Percentiles rank a stretch among this genome's conserved stretches.
Conservation (phyloP, 2,113 vertebrate genomes). For the Engraulis encrasicolus region DNA sequence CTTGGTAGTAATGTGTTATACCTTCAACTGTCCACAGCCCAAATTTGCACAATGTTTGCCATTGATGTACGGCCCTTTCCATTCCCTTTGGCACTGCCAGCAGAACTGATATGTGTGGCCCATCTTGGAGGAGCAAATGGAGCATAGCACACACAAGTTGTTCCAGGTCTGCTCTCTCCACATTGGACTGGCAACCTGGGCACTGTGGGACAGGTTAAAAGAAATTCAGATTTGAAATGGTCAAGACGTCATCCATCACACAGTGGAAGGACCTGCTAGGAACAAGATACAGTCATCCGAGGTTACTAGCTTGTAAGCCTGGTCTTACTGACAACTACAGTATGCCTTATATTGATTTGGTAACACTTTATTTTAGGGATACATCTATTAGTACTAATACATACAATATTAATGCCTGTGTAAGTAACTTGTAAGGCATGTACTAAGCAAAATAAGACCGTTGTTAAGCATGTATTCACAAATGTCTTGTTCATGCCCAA, state of each 20-base stretch:
- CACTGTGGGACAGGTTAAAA: conserved; percentile 41
- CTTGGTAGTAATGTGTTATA: background rate
- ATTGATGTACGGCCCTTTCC: conserved; percentile 58
- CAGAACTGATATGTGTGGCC: conserved; percentile 59
- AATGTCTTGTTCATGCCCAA: too few relatives aligned
- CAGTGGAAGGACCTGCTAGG: too few relatives aligned
- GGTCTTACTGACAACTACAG: too few relatives aligned
- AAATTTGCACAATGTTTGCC: conserved; percentile 53
- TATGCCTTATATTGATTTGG: too few relatives aligned
- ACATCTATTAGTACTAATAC: too few relatives aligned
- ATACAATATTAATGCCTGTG: too few relatives aligned
- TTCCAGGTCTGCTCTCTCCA: conserved; percentile 51
- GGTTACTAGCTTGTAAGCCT: too few relatives aligned
- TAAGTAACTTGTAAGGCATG: too few relatives aligned
- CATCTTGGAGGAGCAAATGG: conserved; percentile 47
- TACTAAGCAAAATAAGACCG: too few relatives aligned
- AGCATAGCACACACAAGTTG: conserved; percentile 55
- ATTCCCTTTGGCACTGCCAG: conserved; percentile 66
- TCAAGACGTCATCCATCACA: background rate
- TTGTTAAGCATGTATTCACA: too few relatives aligned
- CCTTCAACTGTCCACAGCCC: conserved; percentile 51
- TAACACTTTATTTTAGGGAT: too few relatives aligned
- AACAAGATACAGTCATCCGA: too few relatives aligned
- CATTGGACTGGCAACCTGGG: conserved; percentile 51
- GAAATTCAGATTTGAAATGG: background rate